Evolutionary conservation across 1,140 invertebrate species (phyloP).

Genomic region (Aphis gossypii): DNA sequence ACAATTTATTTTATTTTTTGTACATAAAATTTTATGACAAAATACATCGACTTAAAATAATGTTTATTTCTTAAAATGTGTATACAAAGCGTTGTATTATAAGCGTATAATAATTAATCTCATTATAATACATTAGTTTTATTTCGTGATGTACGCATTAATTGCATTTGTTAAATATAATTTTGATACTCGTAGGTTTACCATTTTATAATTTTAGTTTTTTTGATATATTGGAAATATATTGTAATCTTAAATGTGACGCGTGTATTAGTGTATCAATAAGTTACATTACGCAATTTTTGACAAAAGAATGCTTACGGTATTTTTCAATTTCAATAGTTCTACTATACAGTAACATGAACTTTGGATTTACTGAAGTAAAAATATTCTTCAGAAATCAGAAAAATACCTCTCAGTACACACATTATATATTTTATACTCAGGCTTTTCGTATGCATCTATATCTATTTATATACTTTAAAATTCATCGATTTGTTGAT

Average conservation of each 20-base stretch:
- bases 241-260: background rate
- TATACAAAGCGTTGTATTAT: background rate
- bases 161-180: background rate
- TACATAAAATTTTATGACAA: background rate
- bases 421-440: background rate
- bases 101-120: background rate
- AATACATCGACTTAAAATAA: background rate
- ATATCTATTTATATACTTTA: conserved; percentile 20
- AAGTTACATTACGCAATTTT: background rate
- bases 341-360: background rate
- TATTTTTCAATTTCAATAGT: conserved; percentile 14
- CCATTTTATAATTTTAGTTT: background rate
- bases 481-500: background rate
- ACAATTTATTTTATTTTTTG: background rate
- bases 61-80: background rate
- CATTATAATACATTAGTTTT: too few relatives aligned
- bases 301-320: background rate
- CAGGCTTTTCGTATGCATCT: background rate
- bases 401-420: background rate
- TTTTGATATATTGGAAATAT: background rate
- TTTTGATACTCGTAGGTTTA: background rate
- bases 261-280: background rate
- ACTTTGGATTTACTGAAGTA: conserved; percentile 33
- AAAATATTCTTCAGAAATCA: conserved; percentile 4
- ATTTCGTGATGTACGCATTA: too few relatives aligned